Percentiles rank a stretch among this genome's conserved stretches.
These are phyloP conservation scores for Odobenus rosmarus DNA, from an alignment of 2,113 vertebrate species.

Conservation along the genomic window DNA sequence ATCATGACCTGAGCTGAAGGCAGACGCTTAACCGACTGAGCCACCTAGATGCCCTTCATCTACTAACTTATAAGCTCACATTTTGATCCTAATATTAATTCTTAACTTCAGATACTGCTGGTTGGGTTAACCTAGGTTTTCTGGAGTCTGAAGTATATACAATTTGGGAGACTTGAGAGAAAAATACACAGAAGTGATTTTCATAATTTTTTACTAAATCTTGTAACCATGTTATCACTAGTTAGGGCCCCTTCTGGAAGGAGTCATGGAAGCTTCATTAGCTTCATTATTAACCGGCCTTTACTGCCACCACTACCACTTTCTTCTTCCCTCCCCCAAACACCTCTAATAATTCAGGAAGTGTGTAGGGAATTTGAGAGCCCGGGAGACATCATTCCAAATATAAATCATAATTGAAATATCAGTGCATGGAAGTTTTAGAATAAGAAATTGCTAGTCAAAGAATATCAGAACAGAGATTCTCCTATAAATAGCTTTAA, in stretches of 20 bases:
- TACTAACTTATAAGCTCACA: not conserved
- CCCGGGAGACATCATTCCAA: not conserved
- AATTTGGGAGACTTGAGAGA: not conserved
- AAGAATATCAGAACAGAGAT: not conserved
- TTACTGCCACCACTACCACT: not conserved
- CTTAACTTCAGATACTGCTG: not conserved
- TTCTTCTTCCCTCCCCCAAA: not conserved
- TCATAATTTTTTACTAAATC: not conserved
- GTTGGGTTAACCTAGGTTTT: conserved; percentile 22
- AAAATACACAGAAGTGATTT: not conserved
- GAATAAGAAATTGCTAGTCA: not conserved
- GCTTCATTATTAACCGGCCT: not conserved
- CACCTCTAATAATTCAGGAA: conserved; percentile 15
- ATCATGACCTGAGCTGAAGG: too few relatives aligned
- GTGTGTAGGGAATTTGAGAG: not conserved
- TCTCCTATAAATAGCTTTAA: not conserved
- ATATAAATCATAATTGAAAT: not conserved
- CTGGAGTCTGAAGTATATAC: not conserved
- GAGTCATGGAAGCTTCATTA: not conserved
- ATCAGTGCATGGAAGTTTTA: not conserved
- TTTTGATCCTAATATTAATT: not conserved
- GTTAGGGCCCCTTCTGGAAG: not conserved
- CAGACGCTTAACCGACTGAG: too few relatives aligned
- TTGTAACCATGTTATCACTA: not conserved
- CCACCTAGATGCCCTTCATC: not conserved